A percentile compares a stretch with the other conserved stretches of the same genome.
These are phyloP conservation scores for Koerneria pararmatus DNA, from an alignment of 2,888 invertebrate species.

Conservation along the genomic window DNA sequence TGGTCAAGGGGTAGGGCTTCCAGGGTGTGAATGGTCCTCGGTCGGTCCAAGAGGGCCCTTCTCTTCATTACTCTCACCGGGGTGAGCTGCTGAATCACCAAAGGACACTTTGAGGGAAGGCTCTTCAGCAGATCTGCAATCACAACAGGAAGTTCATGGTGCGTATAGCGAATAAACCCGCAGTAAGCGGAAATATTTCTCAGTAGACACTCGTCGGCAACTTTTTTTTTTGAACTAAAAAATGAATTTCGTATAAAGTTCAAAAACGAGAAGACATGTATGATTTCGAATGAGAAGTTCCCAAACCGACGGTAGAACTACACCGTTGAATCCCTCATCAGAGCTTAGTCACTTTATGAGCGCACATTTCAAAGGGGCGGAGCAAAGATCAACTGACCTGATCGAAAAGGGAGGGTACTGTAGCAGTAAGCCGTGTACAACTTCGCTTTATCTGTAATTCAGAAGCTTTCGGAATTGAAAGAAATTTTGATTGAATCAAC, in stretches of 20 bases:
- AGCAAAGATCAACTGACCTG: conserved; percentile 22
- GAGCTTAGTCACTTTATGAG: conserved; percentile 9
- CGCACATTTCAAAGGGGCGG: no score
- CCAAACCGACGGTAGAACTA: neutral
- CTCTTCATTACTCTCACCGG: conserved; percentile 50
- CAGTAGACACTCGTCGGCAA: no score
- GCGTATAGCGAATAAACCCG: neutral
- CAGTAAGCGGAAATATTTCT: neutral
- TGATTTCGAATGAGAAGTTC: neutral
- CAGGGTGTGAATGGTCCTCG: conserved; percentile 43
- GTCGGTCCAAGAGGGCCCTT: conserved; percentile 50
- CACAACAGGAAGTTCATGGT: conserved; percentile 16
- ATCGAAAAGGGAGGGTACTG: conserved; percentile 41
- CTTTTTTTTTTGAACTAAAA: no score
- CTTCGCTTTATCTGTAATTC: conserved; percentile 53
- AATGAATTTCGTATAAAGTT: no score
- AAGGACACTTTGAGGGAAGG: conserved; percentile 27
- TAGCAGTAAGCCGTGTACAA: conserved; percentile 54
- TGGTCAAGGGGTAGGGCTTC: conserved; percentile 42
- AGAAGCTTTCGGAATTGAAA: neutral
- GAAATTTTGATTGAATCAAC: neutral
- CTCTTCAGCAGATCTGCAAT: conserved; percentile 17
- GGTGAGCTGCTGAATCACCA: conserved; percentile 36
- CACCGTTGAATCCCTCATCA: neutral
- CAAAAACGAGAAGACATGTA: no score